Base-by-base conservation (phyloP, 2,113 vertebrate species). In the Sebastes schlegelii region DNA sequence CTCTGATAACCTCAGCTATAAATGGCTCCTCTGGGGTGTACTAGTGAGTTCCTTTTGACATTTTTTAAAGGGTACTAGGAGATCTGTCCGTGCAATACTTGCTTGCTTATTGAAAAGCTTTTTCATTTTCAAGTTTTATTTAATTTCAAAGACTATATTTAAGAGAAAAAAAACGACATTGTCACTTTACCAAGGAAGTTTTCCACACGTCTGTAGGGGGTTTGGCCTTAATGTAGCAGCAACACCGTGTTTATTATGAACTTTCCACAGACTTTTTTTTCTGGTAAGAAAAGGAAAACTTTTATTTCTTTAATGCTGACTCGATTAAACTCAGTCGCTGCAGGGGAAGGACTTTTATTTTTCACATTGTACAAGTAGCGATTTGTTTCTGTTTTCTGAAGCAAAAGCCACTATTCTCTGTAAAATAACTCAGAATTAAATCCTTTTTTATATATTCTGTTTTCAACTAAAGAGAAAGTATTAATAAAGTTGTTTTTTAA, bases 201-300 rank as follows among this genome's bases (percentile, higher is more conserved):
- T 95, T 96, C 95, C 81, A 60, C 95, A 88, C 94, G 94, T 96
- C 95, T 95, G 95, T 97, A 96, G 92, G 89, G 90, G 71, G 80
- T 90, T 97, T 97, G 96, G 96, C 97, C 97, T 98, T 97, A 98
- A 98, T 97, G 98, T 99, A 99, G 98, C 98, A 96, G 96, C 96
- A 96, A 95, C 70, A 76, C 80, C 96, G 92, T 97, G 81, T 96
- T 79, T 82, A 94, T 97, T 95, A 95, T 96, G 96, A 97, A 96
- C 81, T 96, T 97, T 98, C 96, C 96, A 97, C 97, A 97, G 96
- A 97, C 95, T 94, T 65, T 96, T 51, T 95, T 96, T 84, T 88
- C 70, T 88, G 62, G 13, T 69, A 63, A 74, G 71, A 91, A 93
- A 81, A 89, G 74, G 69, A 92, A 86, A 86, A 80, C 80, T 95